Evolutionary conservation across 2,797 vertebrate genomes (phyloP).

Genomic region (Galagoides demidoff): DNA sequence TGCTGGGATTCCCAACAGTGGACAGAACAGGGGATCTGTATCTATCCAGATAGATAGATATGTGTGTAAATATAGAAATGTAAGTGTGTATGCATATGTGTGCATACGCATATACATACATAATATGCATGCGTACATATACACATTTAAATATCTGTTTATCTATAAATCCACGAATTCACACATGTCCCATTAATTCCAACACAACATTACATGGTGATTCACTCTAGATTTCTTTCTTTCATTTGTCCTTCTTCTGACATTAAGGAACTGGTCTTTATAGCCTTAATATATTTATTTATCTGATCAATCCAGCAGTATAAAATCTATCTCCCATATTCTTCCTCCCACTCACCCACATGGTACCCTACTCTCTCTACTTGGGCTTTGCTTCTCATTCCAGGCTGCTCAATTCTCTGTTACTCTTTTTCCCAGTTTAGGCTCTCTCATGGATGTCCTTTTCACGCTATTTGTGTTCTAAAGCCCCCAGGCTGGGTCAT

Average conservation of each 20-base stretch:
- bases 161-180: neutral
- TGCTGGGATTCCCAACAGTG: neutral
- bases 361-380: neutral
- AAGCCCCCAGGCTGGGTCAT: neutral
- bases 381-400: neutral
- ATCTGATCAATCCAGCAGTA: neutral
- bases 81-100: neutral
- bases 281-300: neutral
- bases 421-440: neutral
- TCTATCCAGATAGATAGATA: neutral
- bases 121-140: neutral
- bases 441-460: neutral
- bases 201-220: neutral
- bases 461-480: neutral
- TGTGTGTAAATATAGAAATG: neutral
- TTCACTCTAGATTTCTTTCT: neutral
- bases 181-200: neutral
- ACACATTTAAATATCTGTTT: neutral
- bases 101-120: neutral
- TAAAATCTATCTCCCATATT: neutral
- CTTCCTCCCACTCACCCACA: neutral
- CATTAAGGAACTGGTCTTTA: neutral
- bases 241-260: neutral
- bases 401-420: neutral
- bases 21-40: neutral